Conservation (phyloP, 2,888 invertebrate genomes). For the Apamea sordens region DNA sequence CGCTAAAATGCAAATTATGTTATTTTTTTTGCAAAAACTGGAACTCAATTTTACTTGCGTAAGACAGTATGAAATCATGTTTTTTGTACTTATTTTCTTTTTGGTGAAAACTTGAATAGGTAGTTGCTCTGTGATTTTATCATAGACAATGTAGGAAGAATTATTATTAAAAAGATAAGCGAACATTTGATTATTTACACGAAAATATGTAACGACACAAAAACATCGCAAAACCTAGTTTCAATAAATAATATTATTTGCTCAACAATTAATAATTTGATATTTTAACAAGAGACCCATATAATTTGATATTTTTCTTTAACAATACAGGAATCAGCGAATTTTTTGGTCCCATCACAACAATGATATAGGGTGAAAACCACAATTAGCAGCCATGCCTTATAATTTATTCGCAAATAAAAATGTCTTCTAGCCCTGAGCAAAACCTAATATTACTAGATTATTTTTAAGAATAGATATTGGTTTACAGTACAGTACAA, state of each 20-base stretch:
- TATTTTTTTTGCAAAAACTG: background rate
- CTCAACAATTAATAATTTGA: constrained; percentile 31
- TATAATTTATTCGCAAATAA: constrained; percentile 38
- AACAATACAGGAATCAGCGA: constrained; percentile 67
- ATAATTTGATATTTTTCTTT: constrained; percentile 40
- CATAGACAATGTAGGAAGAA: background rate
- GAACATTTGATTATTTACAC: background rate
- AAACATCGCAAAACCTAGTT: constrained; percentile 39
- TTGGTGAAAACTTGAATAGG: background rate
- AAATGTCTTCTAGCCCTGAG: constrained; percentile 42
- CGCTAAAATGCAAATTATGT: background rate
- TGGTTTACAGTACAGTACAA: background rate
- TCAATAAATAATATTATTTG: constrained; percentile 32
- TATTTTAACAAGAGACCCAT: constrained; percentile 58
- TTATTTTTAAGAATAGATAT: constrained; percentile 13
- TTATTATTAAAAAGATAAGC: background rate
- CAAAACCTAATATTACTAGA: constrained; percentile 37
- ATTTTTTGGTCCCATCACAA: constrained; percentile 81
- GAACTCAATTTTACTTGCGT: background rate
- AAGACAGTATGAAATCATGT: background rate
- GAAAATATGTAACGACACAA: constrained; percentile 28
- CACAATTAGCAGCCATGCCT: constrained; percentile 51
- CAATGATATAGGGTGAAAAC: constrained; percentile 67
- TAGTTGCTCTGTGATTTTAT: background rate
- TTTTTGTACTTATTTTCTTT: background rate